phyloP scores from a whole-genome alignment of 1,140 invertebrate species.

The Trissolcus basalis region DNA sequence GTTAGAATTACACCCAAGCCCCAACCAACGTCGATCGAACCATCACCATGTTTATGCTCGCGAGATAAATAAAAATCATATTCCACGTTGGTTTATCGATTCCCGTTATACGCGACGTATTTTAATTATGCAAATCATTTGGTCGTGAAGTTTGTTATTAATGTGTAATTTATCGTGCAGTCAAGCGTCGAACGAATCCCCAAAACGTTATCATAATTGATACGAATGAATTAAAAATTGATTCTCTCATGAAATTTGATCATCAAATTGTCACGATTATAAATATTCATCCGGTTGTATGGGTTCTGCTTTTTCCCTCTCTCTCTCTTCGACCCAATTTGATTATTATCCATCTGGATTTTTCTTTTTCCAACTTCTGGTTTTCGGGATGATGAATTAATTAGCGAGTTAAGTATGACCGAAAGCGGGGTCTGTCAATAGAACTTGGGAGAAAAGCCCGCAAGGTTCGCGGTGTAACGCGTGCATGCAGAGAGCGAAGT shows the following conservation, averaged over 20 bases:
- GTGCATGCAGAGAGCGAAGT: constrained; percentile 11
- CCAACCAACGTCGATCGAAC: too few relatives aligned
- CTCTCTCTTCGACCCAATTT: too few relatives aligned
- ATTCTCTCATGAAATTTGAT: too few relatives aligned
- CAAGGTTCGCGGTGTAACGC: constrained; percentile 9
- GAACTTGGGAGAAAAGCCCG: constrained; percentile 6
- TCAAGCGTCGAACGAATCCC: background rate
- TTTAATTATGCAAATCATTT: constrained; percentile 35
- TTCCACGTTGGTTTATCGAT: constrained; percentile 24
- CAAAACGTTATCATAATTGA: background rate
- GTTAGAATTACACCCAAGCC: too few relatives aligned
- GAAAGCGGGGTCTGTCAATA: constrained; percentile 14
- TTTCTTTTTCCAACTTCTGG: too few relatives aligned
- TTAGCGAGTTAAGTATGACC: background rate
- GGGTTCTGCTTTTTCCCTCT: too few relatives aligned
- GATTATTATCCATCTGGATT: too few relatives aligned
- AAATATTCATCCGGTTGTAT: too few relatives aligned
- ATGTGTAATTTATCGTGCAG: background rate
- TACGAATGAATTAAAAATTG: background rate
- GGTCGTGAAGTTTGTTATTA: constrained; percentile 3
- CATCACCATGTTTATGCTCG: too few relatives aligned
- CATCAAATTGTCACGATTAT: too few relatives aligned
- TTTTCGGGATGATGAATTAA: too few relatives aligned
- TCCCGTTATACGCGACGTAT: constrained; percentile 12
- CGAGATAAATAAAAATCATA: constrained; percentile 37